Base-by-base conservation (phyloP, 2,797 vertebrate genomes). In the Philypnodon macrostomus region DNA sequence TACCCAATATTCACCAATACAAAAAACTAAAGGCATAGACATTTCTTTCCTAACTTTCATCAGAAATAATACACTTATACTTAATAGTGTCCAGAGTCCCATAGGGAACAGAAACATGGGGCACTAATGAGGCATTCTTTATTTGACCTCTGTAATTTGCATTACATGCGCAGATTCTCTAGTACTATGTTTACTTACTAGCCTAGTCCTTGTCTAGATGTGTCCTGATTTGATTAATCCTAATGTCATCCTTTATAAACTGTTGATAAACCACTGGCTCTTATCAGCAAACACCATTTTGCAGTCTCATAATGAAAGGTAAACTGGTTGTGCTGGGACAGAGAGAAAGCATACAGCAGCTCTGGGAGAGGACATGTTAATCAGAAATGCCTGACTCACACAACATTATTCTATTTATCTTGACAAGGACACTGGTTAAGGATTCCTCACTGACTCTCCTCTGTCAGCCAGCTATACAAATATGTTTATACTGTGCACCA, bases 251-350 rank as follows among this genome's bases (percentile, higher is more conserved):
- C 64, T 79, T 79, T 81, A 81, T 79, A 84, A 84, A 87, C 77
- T 79, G 77, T 76, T 80, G 72, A 87, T 84, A 81, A 85, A 84
- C 60, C 48, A 17, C 67, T 58, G 60, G 59, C 70, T 76, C 77
- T 83, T 83, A 85, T 84, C 81, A 84, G 81, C 78, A 77, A 85
- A 85, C 73, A 79, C 58, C n/a, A 80, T 77, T 84, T 73, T 71
- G 62, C 59, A 73, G 63, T 73, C 70, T 61, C 32, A 60, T 80
- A 81, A 85, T 85, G 71, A 84, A 83, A 84, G 77, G 73, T 77
- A 79, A 82, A 86, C 74, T 61, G 39, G 53, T 64, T 67, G 49
- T 59, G 58, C 44, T 33, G 31, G 2, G 40, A 70, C 55, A 59
- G 33, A 52, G 41, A 44, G 55, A 52, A 39, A 30, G 31, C 44